Evolutionary conservation across 35 echinoderm and acorn worm species (phyloP), one percentile per base, ranked within the genome.

Genomic region (Heliocidaris tuberculata): DNA sequence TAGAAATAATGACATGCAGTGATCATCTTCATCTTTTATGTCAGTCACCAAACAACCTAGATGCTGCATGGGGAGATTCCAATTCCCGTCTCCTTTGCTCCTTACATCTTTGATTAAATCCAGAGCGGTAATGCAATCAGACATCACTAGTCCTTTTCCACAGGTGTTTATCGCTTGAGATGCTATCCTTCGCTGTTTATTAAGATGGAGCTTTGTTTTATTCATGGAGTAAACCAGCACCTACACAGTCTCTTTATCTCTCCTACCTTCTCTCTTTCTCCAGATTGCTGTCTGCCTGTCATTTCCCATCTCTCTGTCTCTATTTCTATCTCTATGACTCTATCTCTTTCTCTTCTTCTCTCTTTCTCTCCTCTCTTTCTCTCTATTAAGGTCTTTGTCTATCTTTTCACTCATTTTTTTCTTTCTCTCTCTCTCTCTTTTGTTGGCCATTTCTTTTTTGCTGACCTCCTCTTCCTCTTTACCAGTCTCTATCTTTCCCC

Each of bases 171-270:
- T 47, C 87, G 31, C 31, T 47, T 6, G 31, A 89, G 87, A 32
- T 89, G 87, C 87, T 32, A 89, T 32, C 87, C 87, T 24, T 78
- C 31, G 87, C 87, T 93, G 48, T 93, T 93, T 93, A 93, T 93
- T 93, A 48, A 59, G 50, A 32, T n/a, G 31, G 87, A 16, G 16
- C 91, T 93, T 93, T 93, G 91, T 93, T 93, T 93, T 93, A 93
- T 93, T 93, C 91, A 93, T 93, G 91, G 91, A 6, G 91, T 59
- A 93, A 93, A 93, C 91, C 48, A 13, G 91, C 91, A 93, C 91
- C 91, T 31, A 93, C 48, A 30, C 50, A 30, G 29, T 42, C 87
- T 16, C 32, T 88, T 32, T 48, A 89, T 89, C 87, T 32, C 87
- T 17, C 2, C 3, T 42, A 16, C 87, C 12, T 48, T 32, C 47